A percentile compares a stretch with the other conserved stretches of the same genome.
Evolutionary conservation across 2,888 invertebrate species (phyloP).

Genomic region (Anthrax anthrax): DNA sequence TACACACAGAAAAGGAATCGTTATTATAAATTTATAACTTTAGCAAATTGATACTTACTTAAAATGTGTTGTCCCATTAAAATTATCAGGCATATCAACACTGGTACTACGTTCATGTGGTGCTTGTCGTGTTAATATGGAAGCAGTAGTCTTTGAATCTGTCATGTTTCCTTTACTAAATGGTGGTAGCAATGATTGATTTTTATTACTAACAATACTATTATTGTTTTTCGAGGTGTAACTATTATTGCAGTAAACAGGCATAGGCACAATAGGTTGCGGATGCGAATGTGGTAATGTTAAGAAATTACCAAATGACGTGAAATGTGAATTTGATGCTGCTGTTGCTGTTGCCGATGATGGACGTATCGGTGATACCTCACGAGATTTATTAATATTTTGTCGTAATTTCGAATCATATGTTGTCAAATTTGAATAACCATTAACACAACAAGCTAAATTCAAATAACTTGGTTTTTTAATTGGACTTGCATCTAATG

Average conservation of each 20-base stretch:
- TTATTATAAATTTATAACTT: no score
- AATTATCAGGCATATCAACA: conserved; percentile 12
- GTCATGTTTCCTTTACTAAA: conserved; percentile 8
- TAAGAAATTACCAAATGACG: conserved; percentile 39
- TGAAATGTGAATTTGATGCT: conserved; percentile 34
- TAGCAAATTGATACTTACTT: not conserved
- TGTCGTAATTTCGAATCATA: conserved; percentile 70
- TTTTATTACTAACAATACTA: not conserved
- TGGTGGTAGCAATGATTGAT: not conserved
- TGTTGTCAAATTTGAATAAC: conserved; percentile 73
- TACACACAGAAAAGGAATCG: no score
- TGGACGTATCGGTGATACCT: conserved; percentile 54
- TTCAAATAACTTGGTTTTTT: conserved; percentile 81
- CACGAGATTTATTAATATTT: conserved; percentile 55
- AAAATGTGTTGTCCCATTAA: not conserved
- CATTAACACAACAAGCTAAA: conserved; percentile 79
- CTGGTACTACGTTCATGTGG: not conserved
- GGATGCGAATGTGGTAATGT: conserved; percentile 35
- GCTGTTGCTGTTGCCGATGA: conserved; percentile 33
- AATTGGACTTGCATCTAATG: conserved; percentile 19
- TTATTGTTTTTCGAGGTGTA: not conserved
- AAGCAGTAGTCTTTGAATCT: not conserved
- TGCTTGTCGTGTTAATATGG: not conserved
- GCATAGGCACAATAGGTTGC: conserved; percentile 2
- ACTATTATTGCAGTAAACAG: no score